These are phyloP conservation scores for Euzophera pinguis DNA, from an alignment of 2,888 invertebrate species.

Conservation along the genomic window DNA sequence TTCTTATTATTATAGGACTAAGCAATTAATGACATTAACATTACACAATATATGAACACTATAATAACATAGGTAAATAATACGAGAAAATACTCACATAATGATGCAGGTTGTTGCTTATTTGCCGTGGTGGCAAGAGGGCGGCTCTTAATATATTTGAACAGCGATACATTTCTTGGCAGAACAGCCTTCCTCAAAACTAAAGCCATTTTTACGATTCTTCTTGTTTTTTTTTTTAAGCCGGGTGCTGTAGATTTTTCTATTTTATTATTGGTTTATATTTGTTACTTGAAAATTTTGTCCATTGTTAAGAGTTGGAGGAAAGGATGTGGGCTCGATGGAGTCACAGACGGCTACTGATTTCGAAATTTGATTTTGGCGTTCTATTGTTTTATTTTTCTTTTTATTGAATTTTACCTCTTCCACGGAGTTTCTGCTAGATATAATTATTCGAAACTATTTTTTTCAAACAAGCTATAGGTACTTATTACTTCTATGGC, in stretches of 20 bases:
- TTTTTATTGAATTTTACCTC: conserved; percentile 13
- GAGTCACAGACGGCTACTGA: conserved; percentile 33
- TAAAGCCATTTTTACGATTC: conserved; percentile 52
- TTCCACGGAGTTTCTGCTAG: conserved; percentile 8
- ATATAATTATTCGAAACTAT: neutral
- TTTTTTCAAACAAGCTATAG: neutral
- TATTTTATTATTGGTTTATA: conserved; percentile 21
- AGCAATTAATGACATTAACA: too few relatives aligned
- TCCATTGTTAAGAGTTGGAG: conserved; percentile 51
- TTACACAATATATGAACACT: too few relatives aligned
- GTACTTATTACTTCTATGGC: too few relatives aligned
- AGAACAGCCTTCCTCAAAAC: conserved; percentile 58
- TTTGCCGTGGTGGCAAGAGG: conserved; percentile 44
- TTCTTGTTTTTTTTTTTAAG: conserved; percentile 20
- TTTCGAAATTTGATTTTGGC: conserved; percentile 36
- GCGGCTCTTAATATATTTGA: conserved; percentile 59
- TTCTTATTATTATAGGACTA: too few relatives aligned
- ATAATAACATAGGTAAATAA: neutral
- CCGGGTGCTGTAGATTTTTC: conserved; percentile 34
- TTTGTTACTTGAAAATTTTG: conserved; percentile 52
- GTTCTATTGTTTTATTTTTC: conserved; percentile 31
- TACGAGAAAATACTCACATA: conserved; percentile 44
- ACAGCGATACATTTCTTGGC: conserved; percentile 51
- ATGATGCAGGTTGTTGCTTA: conserved; percentile 41
- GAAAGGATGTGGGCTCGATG: conserved; percentile 38